Evolutionary conservation across 2,113 vertebrate genomes (phyloP), one percentile per base, ranked within the genome.

Genomic region (Sterrhoptilus dennistouni): DNA sequence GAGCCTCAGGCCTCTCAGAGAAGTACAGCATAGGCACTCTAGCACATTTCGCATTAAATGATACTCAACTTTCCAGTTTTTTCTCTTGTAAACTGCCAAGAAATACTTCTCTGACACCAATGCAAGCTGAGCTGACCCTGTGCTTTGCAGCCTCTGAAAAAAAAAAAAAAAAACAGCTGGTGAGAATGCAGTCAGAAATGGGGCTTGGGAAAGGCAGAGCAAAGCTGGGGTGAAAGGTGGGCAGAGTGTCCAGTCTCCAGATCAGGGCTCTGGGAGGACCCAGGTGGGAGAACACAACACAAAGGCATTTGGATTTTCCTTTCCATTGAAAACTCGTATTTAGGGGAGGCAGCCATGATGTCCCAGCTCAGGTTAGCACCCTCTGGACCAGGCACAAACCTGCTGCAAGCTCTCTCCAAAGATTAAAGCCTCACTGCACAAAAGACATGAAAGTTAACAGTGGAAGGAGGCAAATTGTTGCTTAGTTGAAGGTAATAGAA

Each of bases 31-130:
- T 33, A 87, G 56, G 49, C 74, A 78, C 81, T 87, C 35, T 68
- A 86, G 29, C 33, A 60, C 49, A 53, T 87, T 83, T 89, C 9
- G 3, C 36, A 69, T 75, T 71, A 89, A 78, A 91, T 86, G 85
- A 89, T 50, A 56, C 61, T 89, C 15, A 31, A 60, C n/a, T 94
- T 95, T 22, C 74, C 44, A 44, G 84, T 95, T 94, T 94, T 91
- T 77, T 79, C n/a, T 79, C 81, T 76, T 82, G 77, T 94, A 78
- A 95, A 84, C 57, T 75, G 65, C 65, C 61, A 91, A 60, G 40
- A 87, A 42, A 79, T 52, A 42, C 44, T 89, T 84, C 35, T 70
- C 33, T 94, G 89, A 87, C 80, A 91, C 6, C 95, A 94, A 91
- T 89, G 52, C 0, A 0, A 93, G 77, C 72, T 78, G 87, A 92